These are phyloP conservation scores for Lypha dubia DNA, from an alignment of 2,888 invertebrate genomes.

Conservation along the genomic window DNA sequence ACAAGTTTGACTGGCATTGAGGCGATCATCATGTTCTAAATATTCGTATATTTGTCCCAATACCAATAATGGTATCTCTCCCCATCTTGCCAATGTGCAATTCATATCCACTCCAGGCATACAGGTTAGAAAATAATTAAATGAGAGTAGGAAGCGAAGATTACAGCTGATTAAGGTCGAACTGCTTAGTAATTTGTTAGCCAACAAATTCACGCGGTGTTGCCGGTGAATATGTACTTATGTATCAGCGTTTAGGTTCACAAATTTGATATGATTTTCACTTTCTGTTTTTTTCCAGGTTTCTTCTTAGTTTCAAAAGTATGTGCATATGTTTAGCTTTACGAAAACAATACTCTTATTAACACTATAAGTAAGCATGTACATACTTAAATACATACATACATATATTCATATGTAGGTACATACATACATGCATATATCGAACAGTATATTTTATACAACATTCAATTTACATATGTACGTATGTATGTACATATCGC, in stretches of 20 bases:
- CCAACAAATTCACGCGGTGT: slow-evolving; percentile 28
- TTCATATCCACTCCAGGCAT: slow-evolving; percentile 61
- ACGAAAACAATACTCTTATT: slow-evolving; percentile 3
- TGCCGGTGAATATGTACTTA: not conserved
- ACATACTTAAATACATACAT: not conserved
- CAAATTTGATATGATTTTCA: slow-evolving; percentile 4
- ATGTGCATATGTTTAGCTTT: no score
- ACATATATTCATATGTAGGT: not conserved
- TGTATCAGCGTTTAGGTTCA: not conserved
- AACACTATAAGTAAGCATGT: not conserved
- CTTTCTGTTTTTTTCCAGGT: slow-evolving; percentile 4
- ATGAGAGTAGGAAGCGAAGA: not conserved
- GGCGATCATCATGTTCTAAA: slow-evolving; percentile 83
- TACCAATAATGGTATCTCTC: slow-evolving; percentile 82
- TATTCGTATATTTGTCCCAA: slow-evolving; percentile 84
- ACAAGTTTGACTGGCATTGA: slow-evolving; percentile 85
- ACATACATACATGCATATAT: not conserved
- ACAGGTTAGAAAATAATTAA: not conserved
- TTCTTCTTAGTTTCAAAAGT: not conserved
- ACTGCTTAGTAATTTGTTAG: not conserved
- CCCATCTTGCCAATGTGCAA: slow-evolving; percentile 79
- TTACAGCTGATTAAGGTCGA: not conserved
- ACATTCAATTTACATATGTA: not conserved
- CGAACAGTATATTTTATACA: not conserved
- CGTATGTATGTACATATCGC: no score